These are phyloP conservation scores for Netelia fuscicornis DNA, from an alignment of 2,888 invertebrate genomes.

Conservation along the genomic window DNA sequence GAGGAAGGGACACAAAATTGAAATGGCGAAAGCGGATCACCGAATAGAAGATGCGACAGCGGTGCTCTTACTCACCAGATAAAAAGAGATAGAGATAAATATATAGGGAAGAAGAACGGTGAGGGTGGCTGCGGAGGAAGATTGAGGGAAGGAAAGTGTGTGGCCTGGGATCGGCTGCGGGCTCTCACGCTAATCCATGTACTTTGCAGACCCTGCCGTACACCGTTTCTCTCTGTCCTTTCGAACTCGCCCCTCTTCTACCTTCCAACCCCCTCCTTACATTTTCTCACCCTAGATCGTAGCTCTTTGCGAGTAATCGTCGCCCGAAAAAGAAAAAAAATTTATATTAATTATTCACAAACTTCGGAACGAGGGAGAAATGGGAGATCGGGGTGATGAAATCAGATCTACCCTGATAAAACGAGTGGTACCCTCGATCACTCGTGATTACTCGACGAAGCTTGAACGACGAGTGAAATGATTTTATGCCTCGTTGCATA, in stretches of 20 bases:
- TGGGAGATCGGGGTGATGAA: not conserved
- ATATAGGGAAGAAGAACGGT: not conserved
- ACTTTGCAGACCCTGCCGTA: constrained; percentile 42
- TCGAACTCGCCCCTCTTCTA: constrained; percentile 28
- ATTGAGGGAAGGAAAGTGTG: constrained; percentile 14
- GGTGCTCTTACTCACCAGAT: constrained; percentile 21
- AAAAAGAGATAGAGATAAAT: constrained; percentile 38
- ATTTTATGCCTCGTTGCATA: no score
- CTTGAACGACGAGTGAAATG: no score
- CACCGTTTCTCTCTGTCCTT: constrained; percentile 25
- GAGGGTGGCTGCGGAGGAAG: constrained; percentile 26
- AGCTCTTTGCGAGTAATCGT: constrained; percentile 37
- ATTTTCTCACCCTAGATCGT: not conserved
- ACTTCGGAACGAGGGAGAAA: not conserved
- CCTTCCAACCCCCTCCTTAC: not conserved
- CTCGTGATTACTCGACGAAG: not conserved
- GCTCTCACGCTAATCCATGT: constrained; percentile 64
- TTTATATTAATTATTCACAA: constrained; percentile 53
- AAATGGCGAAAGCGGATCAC: constrained; percentile 83
- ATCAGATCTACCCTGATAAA: constrained; percentile 22
- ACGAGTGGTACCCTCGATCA: not conserved
- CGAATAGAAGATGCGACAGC: constrained; percentile 72
- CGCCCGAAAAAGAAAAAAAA: constrained; percentile 22
- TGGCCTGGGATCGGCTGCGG: constrained; percentile 45
- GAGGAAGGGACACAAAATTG: constrained; percentile 78